A percentile compares a stretch with the other conserved stretches of the same genome.
Conservation (phyloP, 2,888 invertebrate species). For the Eugnorisma glareosa region DNA sequence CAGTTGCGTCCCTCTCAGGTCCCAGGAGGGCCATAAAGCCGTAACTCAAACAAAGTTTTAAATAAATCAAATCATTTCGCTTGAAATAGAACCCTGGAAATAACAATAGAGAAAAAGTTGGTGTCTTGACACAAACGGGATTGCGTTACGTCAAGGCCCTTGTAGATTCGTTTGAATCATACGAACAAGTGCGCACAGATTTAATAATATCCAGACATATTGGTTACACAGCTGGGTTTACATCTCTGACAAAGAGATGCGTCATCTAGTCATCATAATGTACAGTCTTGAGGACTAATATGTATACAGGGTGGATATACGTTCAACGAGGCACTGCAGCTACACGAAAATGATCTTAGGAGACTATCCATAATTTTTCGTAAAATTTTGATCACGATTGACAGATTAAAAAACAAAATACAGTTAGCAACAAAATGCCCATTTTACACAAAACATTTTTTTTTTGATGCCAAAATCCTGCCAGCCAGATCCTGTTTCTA, state of each 20-base stretch:
- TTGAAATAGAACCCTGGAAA: conserved; percentile 43
- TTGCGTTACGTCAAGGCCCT: conserved; percentile 45
- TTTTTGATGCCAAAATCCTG: too few relatives aligned
- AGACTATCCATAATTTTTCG: too few relatives aligned
- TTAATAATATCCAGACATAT: conserved; percentile 54
- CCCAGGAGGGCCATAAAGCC: conserved; percentile 26
- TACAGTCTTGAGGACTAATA: neutral
- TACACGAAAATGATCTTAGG: too few relatives aligned
- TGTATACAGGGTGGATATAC: neutral
- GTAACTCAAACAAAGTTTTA: conserved; percentile 41
- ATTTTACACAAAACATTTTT: too few relatives aligned
- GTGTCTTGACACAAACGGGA: conserved; percentile 28
- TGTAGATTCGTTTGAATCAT: conserved; percentile 48
- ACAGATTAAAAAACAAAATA: too few relatives aligned
- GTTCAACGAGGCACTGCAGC: too few relatives aligned
- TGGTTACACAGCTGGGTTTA: conserved; percentile 21
- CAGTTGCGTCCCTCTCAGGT: conserved; percentile 23
- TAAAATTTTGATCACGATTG: too few relatives aligned
- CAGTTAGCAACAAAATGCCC: too few relatives aligned
- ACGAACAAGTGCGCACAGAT: conserved; percentile 55
- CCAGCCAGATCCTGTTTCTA: too few relatives aligned
- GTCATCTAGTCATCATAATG: conserved; percentile 4
- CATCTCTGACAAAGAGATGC: conserved; percentile 13
- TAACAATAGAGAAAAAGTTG: conserved; percentile 30
- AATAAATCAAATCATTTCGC: conserved; percentile 57